These are phyloP conservation scores for Criorhina ranunculi DNA, from an alignment of 2,888 invertebrate genomes.

Conservation along the genomic window DNA sequence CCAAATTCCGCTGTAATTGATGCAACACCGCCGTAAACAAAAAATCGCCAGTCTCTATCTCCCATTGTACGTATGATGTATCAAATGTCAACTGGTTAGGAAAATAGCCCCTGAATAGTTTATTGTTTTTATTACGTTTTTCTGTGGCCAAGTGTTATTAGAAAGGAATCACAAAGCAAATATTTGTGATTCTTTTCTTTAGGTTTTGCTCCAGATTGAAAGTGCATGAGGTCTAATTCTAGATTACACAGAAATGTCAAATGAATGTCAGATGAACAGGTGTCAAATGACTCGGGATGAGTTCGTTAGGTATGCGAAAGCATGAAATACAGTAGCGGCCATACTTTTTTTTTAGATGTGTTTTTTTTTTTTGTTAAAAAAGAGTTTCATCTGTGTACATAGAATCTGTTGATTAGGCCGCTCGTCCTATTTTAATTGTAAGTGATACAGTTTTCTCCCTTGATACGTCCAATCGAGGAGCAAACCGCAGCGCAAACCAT, in stretches of 20 bases:
- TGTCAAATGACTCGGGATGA: constrained; percentile 28
- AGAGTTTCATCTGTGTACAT: too few species aligned
- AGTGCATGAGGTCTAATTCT: constrained; percentile 64
- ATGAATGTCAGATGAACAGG: constrained; percentile 58
- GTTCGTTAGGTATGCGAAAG: neutral
- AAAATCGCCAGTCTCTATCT: constrained; percentile 95
- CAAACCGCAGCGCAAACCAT: neutral
- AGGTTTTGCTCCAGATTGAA: constrained; percentile 39
- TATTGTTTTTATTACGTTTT: constrained; percentile 21
- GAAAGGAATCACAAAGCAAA: constrained; percentile 68
- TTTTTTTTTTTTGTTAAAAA: neutral
- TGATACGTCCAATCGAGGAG: too few species aligned
- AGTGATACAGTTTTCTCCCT: too few species aligned
- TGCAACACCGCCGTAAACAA: constrained; percentile 96
- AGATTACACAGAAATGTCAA: constrained; percentile 52
- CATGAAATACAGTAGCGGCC: neutral
- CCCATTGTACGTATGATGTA: constrained; percentile 56
- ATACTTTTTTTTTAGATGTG: neutral
- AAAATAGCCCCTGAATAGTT: constrained; percentile 8
- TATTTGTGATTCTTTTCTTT: constrained; percentile 71
- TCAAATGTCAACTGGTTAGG: constrained; percentile 38
- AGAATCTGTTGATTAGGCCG: too few species aligned
- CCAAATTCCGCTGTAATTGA: constrained; percentile 97
- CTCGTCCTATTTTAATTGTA: too few species aligned
- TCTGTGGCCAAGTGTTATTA: constrained; percentile 40